Percentiles rank a stretch among this genome's conserved stretches.
Conservation (phyloP, 2,113 vertebrate genomes). For the Lichenostomus cassidix region DNA sequence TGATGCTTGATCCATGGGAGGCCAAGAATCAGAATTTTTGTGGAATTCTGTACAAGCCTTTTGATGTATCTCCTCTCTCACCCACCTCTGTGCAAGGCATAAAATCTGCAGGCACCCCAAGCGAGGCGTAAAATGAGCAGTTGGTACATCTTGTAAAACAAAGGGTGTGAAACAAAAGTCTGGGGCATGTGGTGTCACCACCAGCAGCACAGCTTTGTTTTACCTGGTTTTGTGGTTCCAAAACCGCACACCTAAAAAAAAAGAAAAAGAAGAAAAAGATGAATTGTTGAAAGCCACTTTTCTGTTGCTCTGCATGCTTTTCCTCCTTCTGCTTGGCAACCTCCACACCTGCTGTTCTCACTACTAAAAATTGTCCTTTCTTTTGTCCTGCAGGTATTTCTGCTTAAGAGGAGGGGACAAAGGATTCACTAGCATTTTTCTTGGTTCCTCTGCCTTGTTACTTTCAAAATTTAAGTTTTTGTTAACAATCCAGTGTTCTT, state of each 20-base stretch:
- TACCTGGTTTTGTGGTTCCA: neutral
- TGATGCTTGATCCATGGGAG: neutral
- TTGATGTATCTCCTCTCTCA: neutral
- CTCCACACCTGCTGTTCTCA: slow-evolving; percentile 47
- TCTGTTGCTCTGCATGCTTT: slow-evolving; percentile 5
- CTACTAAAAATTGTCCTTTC: slow-evolving; percentile 30
- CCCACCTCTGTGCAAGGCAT: neutral
- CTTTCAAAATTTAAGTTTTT: neutral
- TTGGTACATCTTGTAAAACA: neutral
- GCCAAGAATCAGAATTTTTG: neutral
- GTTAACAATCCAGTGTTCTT: neutral
- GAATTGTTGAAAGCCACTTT: neutral
- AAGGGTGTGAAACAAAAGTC: neutral
- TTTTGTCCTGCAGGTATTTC: slow-evolving; percentile 5
- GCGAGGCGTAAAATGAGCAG: neutral
- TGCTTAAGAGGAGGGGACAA: neutral
- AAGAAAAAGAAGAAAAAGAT: neutral
- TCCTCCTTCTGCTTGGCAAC: slow-evolving; percentile 15
- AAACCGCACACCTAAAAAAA: neutral
- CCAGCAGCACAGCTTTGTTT: neutral
- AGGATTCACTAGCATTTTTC: neutral
- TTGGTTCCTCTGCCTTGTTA: neutral
- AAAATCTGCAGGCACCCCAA: neutral
- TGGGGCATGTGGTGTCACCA: neutral
- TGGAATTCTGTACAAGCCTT: neutral